Base-by-base conservation (phyloP, 2,888 invertebrate species). In the Nymphalis c-album region DNA sequence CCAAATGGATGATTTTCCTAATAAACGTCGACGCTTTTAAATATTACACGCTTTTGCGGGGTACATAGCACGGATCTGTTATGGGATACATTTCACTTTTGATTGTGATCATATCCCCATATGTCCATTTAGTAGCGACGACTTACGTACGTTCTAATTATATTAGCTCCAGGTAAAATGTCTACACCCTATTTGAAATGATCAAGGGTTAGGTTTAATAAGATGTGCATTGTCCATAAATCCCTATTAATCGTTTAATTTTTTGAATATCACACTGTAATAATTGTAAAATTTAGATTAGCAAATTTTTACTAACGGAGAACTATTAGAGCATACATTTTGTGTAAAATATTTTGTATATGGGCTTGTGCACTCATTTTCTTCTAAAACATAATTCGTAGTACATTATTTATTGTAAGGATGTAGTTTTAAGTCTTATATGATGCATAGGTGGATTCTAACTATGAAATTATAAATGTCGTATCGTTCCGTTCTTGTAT, bases 21-120 rank as follows among this genome's bases (percentile, higher is more conserved):
- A 93, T 88, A 94, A 94, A 90, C 93, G 94, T 77, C 93, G 94
- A 81, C 94, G 94, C 75, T 94, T 93, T 85, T 94, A 93, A 91
- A 80, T 71, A 58, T 53, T 48, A 62, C 55, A 6, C 20, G 20
- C 50, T 22, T 60, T 46, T 47, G 60, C 35, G 48, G 47, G 48
- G 47, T 57, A 13, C n/a, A 40, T 40, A 10, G 10, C 57, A 10
- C 57, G 57, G 7, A 8, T 31, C 13, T 57, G n/a, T 5, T 18
- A 40, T 58, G 35, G 61, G 61, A 45, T 22, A 31, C 46, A 50
- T 18, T 8, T 62, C 68, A 63, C 64, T 64, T 63, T 69, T 70
- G 71, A 71, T 70, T 72, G 70, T 58, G 50, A 50, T 64, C 60
- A 70, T 68, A 68, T 55, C 26, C 50, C 18, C 64, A n/a, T 10